Evolutionary conservation across 2,888 invertebrate species (phyloP).

Genomic region (Spatulosminthurus flaviceps): DNA sequence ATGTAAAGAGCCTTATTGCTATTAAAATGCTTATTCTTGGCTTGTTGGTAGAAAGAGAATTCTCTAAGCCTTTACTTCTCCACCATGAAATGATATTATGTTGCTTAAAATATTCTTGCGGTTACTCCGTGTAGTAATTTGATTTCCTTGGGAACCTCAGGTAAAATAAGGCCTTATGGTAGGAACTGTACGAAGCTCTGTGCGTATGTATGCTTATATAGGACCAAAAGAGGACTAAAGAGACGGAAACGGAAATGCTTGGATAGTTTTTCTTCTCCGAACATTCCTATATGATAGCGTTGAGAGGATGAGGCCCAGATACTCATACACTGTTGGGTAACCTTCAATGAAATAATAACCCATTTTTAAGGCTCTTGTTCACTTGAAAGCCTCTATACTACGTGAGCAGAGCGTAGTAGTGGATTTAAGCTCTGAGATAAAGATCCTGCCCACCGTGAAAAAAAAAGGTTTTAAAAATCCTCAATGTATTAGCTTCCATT

Average conservation of each 20-base stretch:
- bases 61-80: neutral
- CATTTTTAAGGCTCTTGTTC: constrained; percentile 34
- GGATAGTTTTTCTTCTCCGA: constrained; percentile 21
- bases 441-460: neutral
- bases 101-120: constrained; percentile 27
- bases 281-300: neutral
- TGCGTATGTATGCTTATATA: neutral
- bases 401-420: neutral
- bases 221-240: constrained; percentile 9
- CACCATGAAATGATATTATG: neutral
- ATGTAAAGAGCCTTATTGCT: no score
- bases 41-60: neutral
- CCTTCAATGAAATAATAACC: constrained; percentile 44
- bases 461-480: neutral
- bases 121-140: constrained; percentile 36
- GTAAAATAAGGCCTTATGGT: constrained; percentile 31
- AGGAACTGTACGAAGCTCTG: no score
- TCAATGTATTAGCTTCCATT: neutral
- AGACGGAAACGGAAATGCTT: constrained; percentile 47
- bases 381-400: neutral
- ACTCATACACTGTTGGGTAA: constrained; percentile 31
- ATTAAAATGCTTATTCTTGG: neutral
- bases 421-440: no score
- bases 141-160: constrained; percentile 44
- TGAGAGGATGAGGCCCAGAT: neutral